Conservation (phyloP, 2,113 vertebrate genomes). For the Brachypteracias leptosomus region DNA sequence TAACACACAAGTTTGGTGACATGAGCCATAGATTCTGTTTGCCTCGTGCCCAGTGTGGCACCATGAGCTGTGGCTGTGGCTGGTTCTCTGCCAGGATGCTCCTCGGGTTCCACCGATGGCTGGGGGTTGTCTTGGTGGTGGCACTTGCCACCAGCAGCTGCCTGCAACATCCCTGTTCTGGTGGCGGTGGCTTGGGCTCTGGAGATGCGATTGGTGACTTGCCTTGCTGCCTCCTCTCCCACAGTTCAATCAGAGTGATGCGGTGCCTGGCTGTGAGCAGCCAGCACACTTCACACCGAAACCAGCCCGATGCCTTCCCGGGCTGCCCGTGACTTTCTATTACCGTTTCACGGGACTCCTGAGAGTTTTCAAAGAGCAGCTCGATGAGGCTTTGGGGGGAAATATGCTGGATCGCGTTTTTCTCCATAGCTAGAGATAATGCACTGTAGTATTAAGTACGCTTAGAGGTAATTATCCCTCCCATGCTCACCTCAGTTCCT, state of each 20-base stretch:
- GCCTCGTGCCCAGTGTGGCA: fast-evolving
- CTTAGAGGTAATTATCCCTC: slow-evolving; percentile 75
- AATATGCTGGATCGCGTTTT: slow-evolving; percentile 60
- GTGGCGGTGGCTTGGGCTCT: neutral
- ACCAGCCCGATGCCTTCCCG: slow-evolving; percentile 12
- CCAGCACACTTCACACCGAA: neutral
- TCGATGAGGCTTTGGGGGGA: slow-evolving; percentile 72
- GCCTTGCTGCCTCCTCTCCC: neutral
- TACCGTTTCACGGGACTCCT: slow-evolving; percentile 66
- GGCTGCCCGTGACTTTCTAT: slow-evolving; percentile 56
- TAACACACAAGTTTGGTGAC: fast-evolving
- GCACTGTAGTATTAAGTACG: slow-evolving; percentile 70
- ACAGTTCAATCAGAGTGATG: neutral
- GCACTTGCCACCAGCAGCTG: neutral
- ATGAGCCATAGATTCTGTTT: neutral
- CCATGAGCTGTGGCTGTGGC: fast-evolving
- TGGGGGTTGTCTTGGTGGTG: neutral
- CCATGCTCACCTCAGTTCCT: slow-evolving; percentile 19
- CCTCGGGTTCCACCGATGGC: fast-evolving
- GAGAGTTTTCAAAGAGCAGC: slow-evolving; percentile 69
- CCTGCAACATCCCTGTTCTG: neutral
- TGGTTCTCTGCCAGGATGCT: fast-evolving
- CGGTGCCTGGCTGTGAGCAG: neutral
- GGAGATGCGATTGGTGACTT: neutral
- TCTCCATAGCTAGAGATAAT: slow-evolving; percentile 73